Evolutionary conservation across 2,797 vertebrate genomes (phyloP).

Genomic region (Aldrovandia affinis): DNA sequence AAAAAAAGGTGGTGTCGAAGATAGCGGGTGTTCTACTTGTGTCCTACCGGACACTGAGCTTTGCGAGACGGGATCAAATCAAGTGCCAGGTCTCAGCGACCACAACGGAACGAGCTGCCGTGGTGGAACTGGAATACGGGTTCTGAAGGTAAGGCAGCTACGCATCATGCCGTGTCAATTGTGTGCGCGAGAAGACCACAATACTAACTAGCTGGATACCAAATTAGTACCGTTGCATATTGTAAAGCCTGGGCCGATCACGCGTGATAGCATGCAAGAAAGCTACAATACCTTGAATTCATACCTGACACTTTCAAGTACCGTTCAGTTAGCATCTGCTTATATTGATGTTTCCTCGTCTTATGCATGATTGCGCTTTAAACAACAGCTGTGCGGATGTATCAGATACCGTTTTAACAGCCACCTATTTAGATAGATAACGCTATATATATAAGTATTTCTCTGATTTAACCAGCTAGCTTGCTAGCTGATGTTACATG

Average conservation of each 20-base stretch:
- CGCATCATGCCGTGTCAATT: neutral
- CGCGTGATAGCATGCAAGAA: slow-evolving; percentile 41
- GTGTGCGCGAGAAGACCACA: neutral
- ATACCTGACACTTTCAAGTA: slow-evolving; percentile 34
- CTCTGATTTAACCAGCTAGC: slow-evolving; percentile 20
- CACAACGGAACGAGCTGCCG: slow-evolving; percentile 64
- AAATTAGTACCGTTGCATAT: neutral
- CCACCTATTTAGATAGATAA: neutral
- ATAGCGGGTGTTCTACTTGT: slow-evolving; percentile 69
- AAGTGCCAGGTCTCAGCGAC: slow-evolving; percentile 63
- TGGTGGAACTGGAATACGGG: slow-evolving; percentile 74
- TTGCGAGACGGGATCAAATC: slow-evolving; percentile 60
- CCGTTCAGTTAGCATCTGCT: slow-evolving; percentile 38
- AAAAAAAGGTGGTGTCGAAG: slow-evolving; percentile 68
- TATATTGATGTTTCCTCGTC: slow-evolving; percentile 22
- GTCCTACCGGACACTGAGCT: slow-evolving; percentile 70
- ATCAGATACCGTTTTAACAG: neutral
- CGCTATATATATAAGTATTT: neutral
- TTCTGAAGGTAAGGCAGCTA: slow-evolving; percentile 74
- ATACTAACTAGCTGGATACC: slow-evolving; percentile 2
- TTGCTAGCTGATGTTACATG: slow-evolving; percentile 28
- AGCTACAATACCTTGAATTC: slow-evolving; percentile 19
- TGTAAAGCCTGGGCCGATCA: slow-evolving; percentile 46
- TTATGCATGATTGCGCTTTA: neutral
- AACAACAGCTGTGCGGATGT: neutral